Conservation (phyloP, 2,888 invertebrate genomes). For the Tuta absoluta region DNA sequence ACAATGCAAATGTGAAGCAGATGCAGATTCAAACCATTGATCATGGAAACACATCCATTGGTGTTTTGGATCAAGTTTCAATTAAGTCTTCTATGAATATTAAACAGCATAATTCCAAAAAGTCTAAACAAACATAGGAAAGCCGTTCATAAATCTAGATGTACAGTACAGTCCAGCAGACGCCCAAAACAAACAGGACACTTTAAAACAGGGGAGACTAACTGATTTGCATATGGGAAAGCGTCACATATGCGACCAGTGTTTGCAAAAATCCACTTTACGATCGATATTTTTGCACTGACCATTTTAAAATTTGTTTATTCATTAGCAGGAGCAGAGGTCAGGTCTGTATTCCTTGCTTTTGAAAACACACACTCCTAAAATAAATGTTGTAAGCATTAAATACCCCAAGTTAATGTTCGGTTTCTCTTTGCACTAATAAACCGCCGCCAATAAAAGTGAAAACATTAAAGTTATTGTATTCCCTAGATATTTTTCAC, state of each 20-base stretch:
- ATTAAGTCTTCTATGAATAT: slow-evolving; percentile 23
- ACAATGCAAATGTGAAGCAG: neutral
- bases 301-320: slow-evolving; percentile 10
- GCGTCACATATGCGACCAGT: slow-evolving; percentile 61
- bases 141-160: slow-evolving; percentile 37
- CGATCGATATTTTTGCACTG: slow-evolving; percentile 43
- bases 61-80: slow-evolving; percentile 21
- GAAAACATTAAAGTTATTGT: too few species aligned
- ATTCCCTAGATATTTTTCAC: too few species aligned
- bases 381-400: too few species aligned
- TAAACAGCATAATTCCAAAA: slow-evolving; percentile 18
- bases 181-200: slow-evolving; percentile 71
- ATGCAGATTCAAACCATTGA: neutral
- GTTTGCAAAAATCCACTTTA: slow-evolving; percentile 44
- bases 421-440: too few species aligned
- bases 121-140: slow-evolving; percentile 23
- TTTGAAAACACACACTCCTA: too few species aligned
- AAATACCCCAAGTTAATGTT: too few species aligned
- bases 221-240: slow-evolving; percentile 77
- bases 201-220: slow-evolving; percentile 66
- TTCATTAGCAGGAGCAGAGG: neutral
- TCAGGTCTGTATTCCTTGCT: neutral
- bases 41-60: neutral
- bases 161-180: slow-evolving; percentile 50
- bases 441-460: too few species aligned